A percentile compares a stretch with the other conserved stretches of the same genome.
Evolutionary conservation across 2,797 vertebrate genomes (phyloP).

Genomic region (Heteromormyrus szaboi): DNA sequence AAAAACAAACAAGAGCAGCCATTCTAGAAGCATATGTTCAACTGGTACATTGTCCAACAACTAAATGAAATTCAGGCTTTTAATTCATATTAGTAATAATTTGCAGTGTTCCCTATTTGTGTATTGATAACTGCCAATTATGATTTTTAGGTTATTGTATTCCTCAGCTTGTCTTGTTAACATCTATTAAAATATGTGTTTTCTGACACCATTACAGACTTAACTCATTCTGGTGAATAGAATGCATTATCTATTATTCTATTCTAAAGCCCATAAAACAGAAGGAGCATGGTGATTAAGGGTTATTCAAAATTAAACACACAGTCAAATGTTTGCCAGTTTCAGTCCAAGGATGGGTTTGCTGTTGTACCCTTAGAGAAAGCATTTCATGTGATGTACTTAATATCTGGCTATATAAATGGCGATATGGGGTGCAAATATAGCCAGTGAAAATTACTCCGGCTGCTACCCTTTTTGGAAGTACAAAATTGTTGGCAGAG

Average conservation of each 20-base stretch:
- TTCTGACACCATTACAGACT: background rate
- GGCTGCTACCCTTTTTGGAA: background rate
- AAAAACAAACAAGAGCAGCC: background rate
- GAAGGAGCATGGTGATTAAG: background rate
- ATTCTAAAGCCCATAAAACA: background rate
- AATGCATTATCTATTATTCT: background rate
- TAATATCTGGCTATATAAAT: background rate
- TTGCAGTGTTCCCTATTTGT: background rate
- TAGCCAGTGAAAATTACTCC: background rate
- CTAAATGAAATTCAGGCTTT: background rate
- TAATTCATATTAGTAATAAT: background rate
- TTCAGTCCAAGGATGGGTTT: background rate
- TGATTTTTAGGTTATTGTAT: background rate
- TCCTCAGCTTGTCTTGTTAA: background rate
- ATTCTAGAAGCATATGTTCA: background rate
- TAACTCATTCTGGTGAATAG: background rate
- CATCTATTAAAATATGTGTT: background rate
- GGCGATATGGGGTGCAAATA: background rate
- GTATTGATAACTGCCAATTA: background rate
- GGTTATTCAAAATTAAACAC: background rate
- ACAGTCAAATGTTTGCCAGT: background rate
- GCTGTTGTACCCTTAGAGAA: background rate
- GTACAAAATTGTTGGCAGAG: background rate
- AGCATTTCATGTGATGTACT: background rate
- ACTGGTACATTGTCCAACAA: background rate